phyloP scores from a whole-genome alignment of 2,888 invertebrate genomes.

The Cantharis lateralis region DNA sequence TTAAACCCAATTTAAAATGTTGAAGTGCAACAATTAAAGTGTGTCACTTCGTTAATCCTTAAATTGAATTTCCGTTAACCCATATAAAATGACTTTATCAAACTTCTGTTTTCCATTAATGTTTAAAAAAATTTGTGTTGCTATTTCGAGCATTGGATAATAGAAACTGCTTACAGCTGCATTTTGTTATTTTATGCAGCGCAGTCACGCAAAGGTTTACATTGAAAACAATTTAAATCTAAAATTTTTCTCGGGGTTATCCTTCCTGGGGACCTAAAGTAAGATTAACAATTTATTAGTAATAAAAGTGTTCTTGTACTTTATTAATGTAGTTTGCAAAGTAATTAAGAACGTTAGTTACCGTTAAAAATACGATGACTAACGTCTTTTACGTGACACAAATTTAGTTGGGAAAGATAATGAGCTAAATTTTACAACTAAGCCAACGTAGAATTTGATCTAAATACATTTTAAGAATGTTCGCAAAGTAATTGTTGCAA shows the following conservation, averaged over 20 bases:
- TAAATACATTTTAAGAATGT: neutral
- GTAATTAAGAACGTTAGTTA: slow-evolving; percentile 7
- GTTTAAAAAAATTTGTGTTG: neutral
- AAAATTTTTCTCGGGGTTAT: neutral
- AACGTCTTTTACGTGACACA: slow-evolving; percentile 1
- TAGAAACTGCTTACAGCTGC: neutral
- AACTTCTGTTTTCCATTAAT: neutral
- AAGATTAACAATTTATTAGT: neutral
- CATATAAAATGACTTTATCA: neutral
- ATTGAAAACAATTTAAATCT: neutral
- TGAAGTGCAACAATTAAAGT: neutral
- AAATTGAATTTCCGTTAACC: neutral
- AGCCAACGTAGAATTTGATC: neutral
- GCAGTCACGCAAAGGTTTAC: neutral
- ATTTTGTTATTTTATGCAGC: neutral
- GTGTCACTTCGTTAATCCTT: neutral
- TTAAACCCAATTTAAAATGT: neutral
- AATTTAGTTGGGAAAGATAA: neutral
- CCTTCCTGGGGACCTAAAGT: neutral
- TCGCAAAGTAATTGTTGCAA: neutral
- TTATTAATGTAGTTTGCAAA: slow-evolving; percentile 3
- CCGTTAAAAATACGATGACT: slow-evolving; percentile 7
- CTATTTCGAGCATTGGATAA: neutral
- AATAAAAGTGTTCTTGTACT: neutral
- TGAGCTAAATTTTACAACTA: neutral